Percentiles rank a stretch among this genome's conserved stretches.
Conservation (phyloP, 2,888 invertebrate species). For the Caenorhabditis auriculariae region DNA sequence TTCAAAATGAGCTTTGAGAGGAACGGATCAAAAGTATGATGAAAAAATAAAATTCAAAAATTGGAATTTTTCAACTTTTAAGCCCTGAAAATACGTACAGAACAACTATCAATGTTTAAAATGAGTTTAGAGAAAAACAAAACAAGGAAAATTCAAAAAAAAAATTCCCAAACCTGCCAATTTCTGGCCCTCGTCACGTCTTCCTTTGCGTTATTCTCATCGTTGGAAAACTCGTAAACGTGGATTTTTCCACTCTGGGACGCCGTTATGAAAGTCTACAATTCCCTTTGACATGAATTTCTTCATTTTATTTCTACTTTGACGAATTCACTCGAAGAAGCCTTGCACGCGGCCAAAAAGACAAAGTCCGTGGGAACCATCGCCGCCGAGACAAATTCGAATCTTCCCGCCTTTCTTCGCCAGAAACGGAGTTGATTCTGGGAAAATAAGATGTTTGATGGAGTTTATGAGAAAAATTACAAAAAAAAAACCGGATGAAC, state of each 20-base stretch:
- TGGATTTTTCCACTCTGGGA: slow-evolving; percentile 21
- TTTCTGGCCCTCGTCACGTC: slow-evolving; percentile 11
- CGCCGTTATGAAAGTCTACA: slow-evolving; percentile 11
- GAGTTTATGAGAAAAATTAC: not conserved
- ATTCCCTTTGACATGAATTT: slow-evolving; percentile 1
- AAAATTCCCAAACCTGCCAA: no score
- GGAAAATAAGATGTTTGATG: not conserved
- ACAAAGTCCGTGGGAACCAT: slow-evolving; percentile 11
- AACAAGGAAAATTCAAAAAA: no score
- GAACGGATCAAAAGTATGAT: no score
- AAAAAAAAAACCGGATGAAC: not conserved
- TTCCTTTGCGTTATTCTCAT: slow-evolving; percentile 13
- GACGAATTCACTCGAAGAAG: not conserved
- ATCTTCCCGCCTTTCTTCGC: slow-evolving; percentile 10
- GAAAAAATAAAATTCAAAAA: no score
- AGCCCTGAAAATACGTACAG: no score
- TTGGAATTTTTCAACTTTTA: no score
- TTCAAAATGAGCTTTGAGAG: no score
- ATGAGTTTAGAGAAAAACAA: no score
- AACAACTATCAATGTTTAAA: no score
- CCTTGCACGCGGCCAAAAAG: slow-evolving; percentile 12
- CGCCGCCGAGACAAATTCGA: slow-evolving; percentile 4
- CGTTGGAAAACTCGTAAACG: slow-evolving; percentile 18
- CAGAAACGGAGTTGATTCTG: slow-evolving; percentile 36
- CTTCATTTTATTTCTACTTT: not conserved